Evolutionary conservation across 2,113 vertebrate genomes (phyloP).

Genomic region (Falcunculus frontatus): DNA sequence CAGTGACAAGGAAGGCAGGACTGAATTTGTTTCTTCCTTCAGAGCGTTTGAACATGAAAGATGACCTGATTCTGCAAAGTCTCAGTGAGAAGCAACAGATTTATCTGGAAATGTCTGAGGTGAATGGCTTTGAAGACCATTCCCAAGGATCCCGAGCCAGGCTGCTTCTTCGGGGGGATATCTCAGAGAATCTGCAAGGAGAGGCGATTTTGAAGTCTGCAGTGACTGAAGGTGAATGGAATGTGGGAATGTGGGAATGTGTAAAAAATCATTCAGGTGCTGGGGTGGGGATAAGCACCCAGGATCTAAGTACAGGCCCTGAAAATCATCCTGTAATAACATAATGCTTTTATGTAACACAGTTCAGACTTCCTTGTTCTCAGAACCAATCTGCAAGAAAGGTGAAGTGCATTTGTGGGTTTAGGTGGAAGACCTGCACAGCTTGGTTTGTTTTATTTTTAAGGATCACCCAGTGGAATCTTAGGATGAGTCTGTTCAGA

Average conservation of each 20-base stretch:
- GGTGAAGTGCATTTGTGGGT: neutral
- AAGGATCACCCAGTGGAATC: neutral
- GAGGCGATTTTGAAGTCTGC: slow-evolving; percentile 84
- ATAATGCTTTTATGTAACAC: neutral
- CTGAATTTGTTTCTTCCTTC: neutral
- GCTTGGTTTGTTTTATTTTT: neutral
- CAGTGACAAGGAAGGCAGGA: neutral
- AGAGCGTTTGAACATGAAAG: slow-evolving; percentile 85
- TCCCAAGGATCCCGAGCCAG: slow-evolving; percentile 23
- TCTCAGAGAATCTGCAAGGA: slow-evolving; percentile 83
- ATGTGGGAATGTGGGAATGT: neutral
- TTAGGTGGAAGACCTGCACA: neutral
- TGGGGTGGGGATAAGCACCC: neutral
- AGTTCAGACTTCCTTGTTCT: neutral
- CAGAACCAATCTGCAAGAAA: neutral
- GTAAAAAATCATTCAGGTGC: neutral
- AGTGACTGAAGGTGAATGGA: slow-evolving; percentile 82
- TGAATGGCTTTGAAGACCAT: slow-evolving; percentile 75
- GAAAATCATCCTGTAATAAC: neutral
- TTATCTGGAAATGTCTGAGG: slow-evolving; percentile 84
- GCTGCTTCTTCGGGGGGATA: slow-evolving; percentile 79
- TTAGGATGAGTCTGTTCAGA: neutral
- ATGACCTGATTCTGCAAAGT: slow-evolving; percentile 79
- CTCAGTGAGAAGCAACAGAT: slow-evolving; percentile 90
- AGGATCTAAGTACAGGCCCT: neutral